These are phyloP conservation scores for Epistrophella euchroma DNA, from an alignment of 2,888 invertebrate species.

Conservation along the genomic window DNA sequence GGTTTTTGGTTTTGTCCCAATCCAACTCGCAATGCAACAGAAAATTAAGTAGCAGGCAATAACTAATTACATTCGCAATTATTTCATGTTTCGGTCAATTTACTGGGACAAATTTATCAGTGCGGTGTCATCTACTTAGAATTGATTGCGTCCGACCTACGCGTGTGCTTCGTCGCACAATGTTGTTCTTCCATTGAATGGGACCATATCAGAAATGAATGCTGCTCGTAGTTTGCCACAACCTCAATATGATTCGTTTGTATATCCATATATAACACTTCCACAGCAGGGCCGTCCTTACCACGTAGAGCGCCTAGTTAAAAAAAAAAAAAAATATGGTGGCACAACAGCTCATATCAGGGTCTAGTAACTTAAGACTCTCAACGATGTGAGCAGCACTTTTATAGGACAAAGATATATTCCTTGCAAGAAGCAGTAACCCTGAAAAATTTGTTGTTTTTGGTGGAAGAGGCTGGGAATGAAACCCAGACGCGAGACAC, in stretches of 20 bases:
- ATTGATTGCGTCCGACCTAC: slow-evolving; percentile 80
- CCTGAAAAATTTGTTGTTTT: too few relatives aligned
- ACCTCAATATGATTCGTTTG: slow-evolving; percentile 64
- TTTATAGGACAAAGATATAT: too few relatives aligned
- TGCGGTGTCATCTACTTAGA: slow-evolving; percentile 84
- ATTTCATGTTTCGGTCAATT: slow-evolving; percentile 84
- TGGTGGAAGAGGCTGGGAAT: too few relatives aligned
- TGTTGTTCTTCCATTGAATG: slow-evolving; percentile 70
- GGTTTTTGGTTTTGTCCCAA: slow-evolving; percentile 43
- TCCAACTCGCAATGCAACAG: slow-evolving; percentile 74
- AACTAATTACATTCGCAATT: slow-evolving; percentile 85
- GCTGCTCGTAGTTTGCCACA: slow-evolving; percentile 30
- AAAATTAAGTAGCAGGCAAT: slow-evolving; percentile 80
- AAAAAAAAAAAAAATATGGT: too few relatives aligned
- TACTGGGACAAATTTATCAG: slow-evolving; percentile 84
- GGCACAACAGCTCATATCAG: too few relatives aligned
- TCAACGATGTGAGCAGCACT: too few relatives aligned
- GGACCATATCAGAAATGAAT: slow-evolving; percentile 72
- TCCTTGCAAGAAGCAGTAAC: too few relatives aligned
- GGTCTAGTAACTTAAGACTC: too few relatives aligned
- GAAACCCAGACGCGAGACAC: too few relatives aligned
- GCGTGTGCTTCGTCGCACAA: slow-evolving; percentile 59
- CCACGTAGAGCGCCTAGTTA: rapidly evolving
- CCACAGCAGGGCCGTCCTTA: neutral
- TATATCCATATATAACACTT: neutral